Evolutionary conservation across 2,113 vertebrate species (phyloP).

Genomic region (Caloenas nicobarica): DNA sequence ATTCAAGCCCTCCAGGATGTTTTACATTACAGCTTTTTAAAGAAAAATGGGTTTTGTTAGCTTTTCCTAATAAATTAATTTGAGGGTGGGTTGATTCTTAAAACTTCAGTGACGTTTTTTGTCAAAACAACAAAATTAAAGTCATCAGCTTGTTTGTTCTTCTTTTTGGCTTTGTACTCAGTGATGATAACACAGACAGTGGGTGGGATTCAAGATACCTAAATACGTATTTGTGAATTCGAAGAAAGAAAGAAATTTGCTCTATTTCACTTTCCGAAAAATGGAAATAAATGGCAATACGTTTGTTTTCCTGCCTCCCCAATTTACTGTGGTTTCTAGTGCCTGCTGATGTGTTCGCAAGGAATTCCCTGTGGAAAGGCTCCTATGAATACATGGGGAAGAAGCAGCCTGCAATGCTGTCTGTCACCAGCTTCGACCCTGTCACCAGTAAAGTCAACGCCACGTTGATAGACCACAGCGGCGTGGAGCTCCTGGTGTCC

Average conservation of each 20-base stretch:
- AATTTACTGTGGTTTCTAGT: conserved; percentile 72
- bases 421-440: conserved; percentile 89
- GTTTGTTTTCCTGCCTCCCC: neutral
- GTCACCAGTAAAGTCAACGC: conserved; percentile 89
- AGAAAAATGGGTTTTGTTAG: neutral
- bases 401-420: conserved; percentile 96
- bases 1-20: rapidly evolving
- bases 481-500: conserved; percentile 89
- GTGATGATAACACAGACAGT: neutral
- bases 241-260: neutral
- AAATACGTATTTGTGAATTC: rapidly evolving
- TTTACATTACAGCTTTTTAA: too few relatives aligned
- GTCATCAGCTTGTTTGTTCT: neutral
- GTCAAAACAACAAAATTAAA: neutral
- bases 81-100: neutral
- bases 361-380: conserved; percentile 96
- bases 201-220: neutral
- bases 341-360: conserved; percentile 91
- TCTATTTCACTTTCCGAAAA: neutral
- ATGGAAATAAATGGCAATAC: rapidly evolving
- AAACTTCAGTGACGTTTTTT: neutral
- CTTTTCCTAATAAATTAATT: neutral
- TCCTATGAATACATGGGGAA: conserved; percentile 97
- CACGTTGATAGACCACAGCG: conserved; percentile 94
- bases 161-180: neutral